Base-by-base conservation (phyloP, 2,797 vertebrate genomes). In the Crenichthys baileyi region DNA sequence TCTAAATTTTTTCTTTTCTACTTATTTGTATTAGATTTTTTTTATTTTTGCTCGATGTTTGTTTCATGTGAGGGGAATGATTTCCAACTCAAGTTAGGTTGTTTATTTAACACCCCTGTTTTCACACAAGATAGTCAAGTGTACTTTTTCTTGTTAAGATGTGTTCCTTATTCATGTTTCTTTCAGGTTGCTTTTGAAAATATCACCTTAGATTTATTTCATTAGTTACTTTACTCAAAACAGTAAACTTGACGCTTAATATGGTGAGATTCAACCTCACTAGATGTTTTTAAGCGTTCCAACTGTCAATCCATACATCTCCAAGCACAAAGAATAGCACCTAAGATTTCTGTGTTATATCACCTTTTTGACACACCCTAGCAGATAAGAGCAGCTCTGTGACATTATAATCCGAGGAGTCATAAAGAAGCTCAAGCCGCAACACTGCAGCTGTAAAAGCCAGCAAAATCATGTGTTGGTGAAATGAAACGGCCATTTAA, bases 341-440 rank as follows among this genome's bases (percentile, higher is more conserved):
- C 2, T 24, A 20, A 70, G 63, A 82, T 71, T 70, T 82, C 5
- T 83, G 41, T 83, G 41, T 84, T 77, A 75, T 70, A 78, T 44
- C n/a, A 61, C 46, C 4, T 74, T 84, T 68, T 79, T 78, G 73
- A 76, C 79, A 73, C 74, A 81, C 77, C 79, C 13, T 44, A 51
- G 71, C 68, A 70, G 75, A 78, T 53, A 76, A 75, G 22, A 75
- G 77, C 71, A 68, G 72, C 46, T 67, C n/a, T 65, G 61, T 80
- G 78, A 88, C 65, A 78, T 73, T 53, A 74, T 77, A 67, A 85
- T 87, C 79, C 61, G 74, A 85, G 85, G 70, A 48, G 67, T 87
- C 78, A 73, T 61, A 74, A 84, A 79, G 50, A 73, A 50, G 70
- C 18, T 24, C 6, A 46, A 18, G 31, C 41, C 36, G 55, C 63